phyloP scores from a whole-genome alignment of 2,888 invertebrate genomes.

The Rotaria macrura region DNA sequence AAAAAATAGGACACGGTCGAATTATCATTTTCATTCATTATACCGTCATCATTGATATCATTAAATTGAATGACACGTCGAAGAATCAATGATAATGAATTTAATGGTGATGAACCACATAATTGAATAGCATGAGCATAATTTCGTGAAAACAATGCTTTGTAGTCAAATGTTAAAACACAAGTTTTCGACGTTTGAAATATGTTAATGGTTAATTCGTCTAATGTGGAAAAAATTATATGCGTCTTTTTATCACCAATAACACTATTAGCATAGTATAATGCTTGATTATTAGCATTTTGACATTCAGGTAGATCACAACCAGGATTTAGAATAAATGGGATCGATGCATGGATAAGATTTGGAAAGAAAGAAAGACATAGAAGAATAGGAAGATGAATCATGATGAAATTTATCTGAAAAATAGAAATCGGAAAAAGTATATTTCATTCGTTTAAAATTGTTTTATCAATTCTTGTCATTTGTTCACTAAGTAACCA shows the following conservation, averaged over 20 bases:
- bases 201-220: neutral
- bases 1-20: neutral
- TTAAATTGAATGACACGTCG: neutral
- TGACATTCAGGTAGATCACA: neutral
- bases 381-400: neutral
- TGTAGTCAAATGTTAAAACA: neutral
- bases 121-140: neutral
- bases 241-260: neutral
- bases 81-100: neutral
- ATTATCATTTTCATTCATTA: neutral
- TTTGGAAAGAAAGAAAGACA: neutral
- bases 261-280: neutral
- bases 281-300: neutral
- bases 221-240: slow-evolving; percentile 4
- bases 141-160: neutral
- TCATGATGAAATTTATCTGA: neutral
- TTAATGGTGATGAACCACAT: neutral
- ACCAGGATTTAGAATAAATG: neutral
- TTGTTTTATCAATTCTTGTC: neutral
- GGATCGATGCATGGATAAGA: neutral
- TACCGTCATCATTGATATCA: neutral
- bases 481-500: slow-evolving; percentile 25
- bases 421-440: neutral
- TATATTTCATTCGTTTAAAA: neutral
- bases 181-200: neutral